phyloP scores from a whole-genome alignment of 1,140 invertebrate species.

The Anoplophora glabripennis region DNA sequence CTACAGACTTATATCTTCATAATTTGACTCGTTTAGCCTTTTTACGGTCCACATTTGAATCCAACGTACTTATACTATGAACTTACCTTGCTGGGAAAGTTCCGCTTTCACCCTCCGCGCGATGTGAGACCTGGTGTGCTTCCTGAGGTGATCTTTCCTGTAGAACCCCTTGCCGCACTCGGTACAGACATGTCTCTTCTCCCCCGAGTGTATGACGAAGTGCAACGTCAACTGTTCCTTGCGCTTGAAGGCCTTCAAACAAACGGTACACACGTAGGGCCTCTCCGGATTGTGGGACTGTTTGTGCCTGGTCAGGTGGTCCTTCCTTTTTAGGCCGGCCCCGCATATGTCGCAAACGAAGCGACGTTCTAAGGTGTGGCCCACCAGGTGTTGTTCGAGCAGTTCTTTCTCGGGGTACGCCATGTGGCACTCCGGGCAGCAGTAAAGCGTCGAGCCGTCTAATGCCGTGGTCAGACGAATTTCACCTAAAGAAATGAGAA shows the following conservation, averaged over 20 bases:
- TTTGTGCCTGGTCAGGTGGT: slow-evolving; percentile 77
- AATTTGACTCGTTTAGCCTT: not conserved
- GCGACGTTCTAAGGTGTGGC: slow-evolving; percentile 74
- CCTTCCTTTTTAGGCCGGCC: slow-evolving; percentile 77
- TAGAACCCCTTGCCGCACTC: slow-evolving; percentile 82
- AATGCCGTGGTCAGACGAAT: slow-evolving; percentile 76
- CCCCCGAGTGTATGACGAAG: slow-evolving; percentile 81
- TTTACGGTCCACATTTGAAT: not conserved
- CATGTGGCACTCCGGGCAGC: slow-evolving; percentile 84
- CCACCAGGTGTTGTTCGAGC: slow-evolving; percentile 75
- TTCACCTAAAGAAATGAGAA: slow-evolving; percentile 52
- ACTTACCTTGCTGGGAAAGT: slow-evolving; percentile 60
- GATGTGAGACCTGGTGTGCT: slow-evolving; percentile 79
- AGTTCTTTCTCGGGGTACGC: slow-evolving; percentile 78
- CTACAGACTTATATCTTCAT: not conserved
- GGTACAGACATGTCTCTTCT: slow-evolving; percentile 80
- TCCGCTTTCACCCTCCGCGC: slow-evolving; percentile 78
- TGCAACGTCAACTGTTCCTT: slow-evolving; percentile 82
- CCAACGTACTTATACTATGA: not conserved
- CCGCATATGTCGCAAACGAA: slow-evolving; percentile 86
- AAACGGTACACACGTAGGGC: slow-evolving; percentile 78
- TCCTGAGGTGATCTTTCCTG: slow-evolving; percentile 73
- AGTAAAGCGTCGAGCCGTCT: slow-evolving; percentile 78
- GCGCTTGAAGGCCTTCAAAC: slow-evolving; percentile 79
- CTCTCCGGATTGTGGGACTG: slow-evolving; percentile 78